Evolutionary conservation across 2,113 vertebrate species (phyloP), one percentile per base, ranked within the genome.

Genomic region (Coregonus clupeaformis): DNA sequence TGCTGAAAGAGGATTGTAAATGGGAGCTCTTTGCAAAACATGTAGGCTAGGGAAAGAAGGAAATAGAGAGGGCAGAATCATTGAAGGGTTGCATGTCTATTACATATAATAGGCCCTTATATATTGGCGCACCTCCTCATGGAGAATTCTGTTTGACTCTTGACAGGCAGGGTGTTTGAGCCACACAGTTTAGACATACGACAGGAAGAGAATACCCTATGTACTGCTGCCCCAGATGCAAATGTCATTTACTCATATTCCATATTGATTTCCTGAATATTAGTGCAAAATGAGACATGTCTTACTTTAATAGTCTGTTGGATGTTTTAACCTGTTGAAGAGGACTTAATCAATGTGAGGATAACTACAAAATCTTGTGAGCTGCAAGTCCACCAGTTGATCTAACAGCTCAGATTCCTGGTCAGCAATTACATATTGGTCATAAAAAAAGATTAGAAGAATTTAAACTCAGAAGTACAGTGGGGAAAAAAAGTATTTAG

Each of bases 161-260:
- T 79, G 73, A 68, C 63, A 73, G 71, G 57, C 36, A 59, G 72
- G 66, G 25, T 27, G 27, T 30, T 73, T 29, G 20, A 78, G 55
- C 77, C 64, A 77, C 30, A 45, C 16, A 18, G 49, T 52, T 52
- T 18, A 18, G 49, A 18, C 49, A 16, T 5, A 13, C 18, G 49
- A 3, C 49, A 52, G 14, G 49, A 52, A 52, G 16, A 52, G 49
- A 52, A 52, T 3, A 52, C 49, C 49, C 49, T 52, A 14, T 72
- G 24, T 65, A 75, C 29, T 72, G 32, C 25, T 65, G 75, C 60
- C 75, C 83, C 66, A 80, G 70, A 80, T 85, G 68, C 80, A 82
- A 79, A 72, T 18, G 32, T 72, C 78, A 84, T 79, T 73, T 74
- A 62, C 65, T 77, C 57, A 74, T 60, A 59, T 30, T 22, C 16